A percentile compares a stretch with the other conserved stretches of the same genome.
These are phyloP conservation scores for Sisyra terminalis DNA, from an alignment of 2,888 invertebrate species.

Conservation along the genomic window DNA sequence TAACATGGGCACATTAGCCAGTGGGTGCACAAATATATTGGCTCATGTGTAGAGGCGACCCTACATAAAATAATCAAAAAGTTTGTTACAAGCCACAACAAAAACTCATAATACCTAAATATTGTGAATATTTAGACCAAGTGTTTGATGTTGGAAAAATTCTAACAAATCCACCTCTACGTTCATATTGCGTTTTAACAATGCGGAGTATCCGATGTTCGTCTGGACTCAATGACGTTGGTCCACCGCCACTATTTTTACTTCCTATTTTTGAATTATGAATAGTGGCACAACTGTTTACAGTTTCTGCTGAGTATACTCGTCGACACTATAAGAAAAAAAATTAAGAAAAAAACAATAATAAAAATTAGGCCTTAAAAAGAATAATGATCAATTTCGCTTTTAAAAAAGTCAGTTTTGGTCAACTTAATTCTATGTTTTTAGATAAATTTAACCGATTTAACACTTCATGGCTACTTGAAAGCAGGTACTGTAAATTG, in stretches of 20 bases:
- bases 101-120: constrained; percentile 38
- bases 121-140: constrained; percentile 68
- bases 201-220: constrained; percentile 61
- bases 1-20: too few relatives aligned
- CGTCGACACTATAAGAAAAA: constrained; percentile 38
- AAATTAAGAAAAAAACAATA: not conserved
- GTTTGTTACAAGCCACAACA: not conserved
- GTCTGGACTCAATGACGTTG: constrained; percentile 35
- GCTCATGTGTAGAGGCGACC: too few relatives aligned
- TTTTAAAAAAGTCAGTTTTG: too few relatives aligned
- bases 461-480: too few relatives aligned
- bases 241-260: constrained; percentile 7
- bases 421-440: too few relatives aligned
- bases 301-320: constrained; percentile 56
- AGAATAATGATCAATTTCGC: not conserved
- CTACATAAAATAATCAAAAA: too few relatives aligned
- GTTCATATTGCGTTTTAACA: constrained; percentile 59
- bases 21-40: too few relatives aligned
- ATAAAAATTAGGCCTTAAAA: not conserved
- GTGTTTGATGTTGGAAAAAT: constrained; percentile 83
- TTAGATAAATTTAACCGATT: too few relatives aligned
- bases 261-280: constrained; percentile 9
- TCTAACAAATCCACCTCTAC: constrained; percentile 76
- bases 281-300: constrained; percentile 18
- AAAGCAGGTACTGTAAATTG: too few relatives aligned